Evolutionary conservation across 1,140 invertebrate genomes (phyloP), one percentile per base, ranked within the genome.

Genomic region (Orchestia grillus): DNA sequence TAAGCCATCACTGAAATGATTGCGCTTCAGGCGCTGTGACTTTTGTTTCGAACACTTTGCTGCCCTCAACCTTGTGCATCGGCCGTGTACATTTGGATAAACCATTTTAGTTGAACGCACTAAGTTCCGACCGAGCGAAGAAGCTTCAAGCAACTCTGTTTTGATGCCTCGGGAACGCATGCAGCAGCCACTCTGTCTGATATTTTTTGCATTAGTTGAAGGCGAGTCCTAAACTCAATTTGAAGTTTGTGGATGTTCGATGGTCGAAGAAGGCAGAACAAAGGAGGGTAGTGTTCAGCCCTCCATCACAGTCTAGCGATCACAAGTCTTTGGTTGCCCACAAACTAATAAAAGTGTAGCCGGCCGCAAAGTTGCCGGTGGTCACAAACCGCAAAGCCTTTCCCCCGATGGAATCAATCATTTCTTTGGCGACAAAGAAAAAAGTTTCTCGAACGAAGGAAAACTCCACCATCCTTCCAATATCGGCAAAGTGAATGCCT

Each of bases 301-400:
- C 92, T 94, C 92, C 92, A 94, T 94, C 92, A 94, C 92, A 94
- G 92, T 94, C 92, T 94, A 47, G 92, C 92, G 92, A 94, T 94
- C 92, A 94, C 92, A 94, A 94, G 92, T 94, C 92, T 94, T 94
- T 94, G 92, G 92, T 94, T 44, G 8, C 92, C 44, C 43, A 40
- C 92, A 94, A 94, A 94, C 92, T 94, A 94, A 94, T 94, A 94
- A 94, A 94, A 94, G 92, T 94, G 92, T 94, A 94, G 43, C 92
- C 92, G 92, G 44, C 43, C 92, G 92, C 43, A 47, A 94, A 94
- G 92, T 94, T 94, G 41, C 44, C 47, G 92, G 41, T 94, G 92
- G 92, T 94, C 92, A 94, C 92, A 94, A 94, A 94, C 92, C 92
- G 92, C 92, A 94, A 94, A 94, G 92, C 92, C 43, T 94, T 94